phyloP scores from a whole-genome alignment of 1,140 invertebrate genomes.

The Drosophila murphyi region DNA sequence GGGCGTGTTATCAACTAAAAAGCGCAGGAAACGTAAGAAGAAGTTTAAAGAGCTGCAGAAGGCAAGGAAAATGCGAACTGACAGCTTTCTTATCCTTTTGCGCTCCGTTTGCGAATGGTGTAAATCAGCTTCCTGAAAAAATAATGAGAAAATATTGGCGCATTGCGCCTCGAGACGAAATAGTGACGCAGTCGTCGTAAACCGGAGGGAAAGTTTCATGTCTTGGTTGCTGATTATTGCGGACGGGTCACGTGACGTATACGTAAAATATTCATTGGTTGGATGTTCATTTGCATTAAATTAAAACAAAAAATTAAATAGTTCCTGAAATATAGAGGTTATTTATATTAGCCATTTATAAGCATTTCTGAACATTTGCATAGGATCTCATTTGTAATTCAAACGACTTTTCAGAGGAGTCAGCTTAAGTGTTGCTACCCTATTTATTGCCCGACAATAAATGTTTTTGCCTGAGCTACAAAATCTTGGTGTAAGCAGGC shows the following conservation, averaged over 20 bases:
- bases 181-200: conserved; percentile 1
- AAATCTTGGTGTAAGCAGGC: background rate
- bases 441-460: conserved; percentile 16
- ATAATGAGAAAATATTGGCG: conserved; percentile 55
- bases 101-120: conserved; percentile 20
- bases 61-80: conserved; percentile 28
- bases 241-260: conserved; percentile 18
- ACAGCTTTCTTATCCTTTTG: conserved; percentile 17
- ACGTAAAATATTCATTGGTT: conserved; percentile 4
- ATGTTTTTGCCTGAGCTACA: background rate
- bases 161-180: conserved; percentile 26
- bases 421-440: background rate
- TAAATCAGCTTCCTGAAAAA: conserved; percentile 46
- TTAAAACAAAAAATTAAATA: conserved; percentile 2
- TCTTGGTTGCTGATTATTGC: background rate
- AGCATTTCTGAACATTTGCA: background rate
- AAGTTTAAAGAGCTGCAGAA: conserved; percentile 22
- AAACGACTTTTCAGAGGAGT: background rate
- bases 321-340: background rate
- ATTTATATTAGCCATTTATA: background rate
- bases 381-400: background rate
- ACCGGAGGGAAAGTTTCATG: background rate
- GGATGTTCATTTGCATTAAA: conserved; percentile 1
- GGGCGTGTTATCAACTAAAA: conserved; percentile 14
- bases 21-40: background rate